Conservation (phyloP, 2,113 vertebrate species). For the Neotoma lepida region DNA sequence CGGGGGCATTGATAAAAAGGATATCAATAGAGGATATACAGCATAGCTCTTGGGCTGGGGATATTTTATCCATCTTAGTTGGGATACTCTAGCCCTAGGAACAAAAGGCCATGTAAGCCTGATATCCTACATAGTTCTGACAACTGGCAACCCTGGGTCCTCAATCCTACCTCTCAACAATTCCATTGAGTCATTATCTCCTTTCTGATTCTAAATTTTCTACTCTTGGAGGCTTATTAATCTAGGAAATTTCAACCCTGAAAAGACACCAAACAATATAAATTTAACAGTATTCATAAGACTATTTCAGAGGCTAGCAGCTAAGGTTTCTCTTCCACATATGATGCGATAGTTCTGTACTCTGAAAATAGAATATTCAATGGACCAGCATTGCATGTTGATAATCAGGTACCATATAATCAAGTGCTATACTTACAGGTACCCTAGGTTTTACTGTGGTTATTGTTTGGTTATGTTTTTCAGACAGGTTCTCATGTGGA, state of each 20-base stretch:
- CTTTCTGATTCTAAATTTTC: background rate
- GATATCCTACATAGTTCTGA: background rate
- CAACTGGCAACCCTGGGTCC: background rate
- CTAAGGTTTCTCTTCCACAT: background rate
- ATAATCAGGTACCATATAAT: background rate
- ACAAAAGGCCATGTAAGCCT: background rate
- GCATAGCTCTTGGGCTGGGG: background rate
- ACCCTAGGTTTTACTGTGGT: too few relatives aligned
- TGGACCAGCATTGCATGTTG: too few relatives aligned
- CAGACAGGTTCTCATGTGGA: too few relatives aligned
- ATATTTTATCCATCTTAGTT: background rate
- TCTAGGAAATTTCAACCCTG: background rate
- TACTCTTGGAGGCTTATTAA: background rate
- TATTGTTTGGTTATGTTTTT: background rate
- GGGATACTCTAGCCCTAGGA: background rate
- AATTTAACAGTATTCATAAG: background rate
- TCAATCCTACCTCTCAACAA: background rate
- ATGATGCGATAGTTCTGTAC: background rate
- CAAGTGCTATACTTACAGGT: background rate
- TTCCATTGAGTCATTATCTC: background rate
- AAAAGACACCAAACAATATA: constrained; percentile 2
- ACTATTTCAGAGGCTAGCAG: background rate
- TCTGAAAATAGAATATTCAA: background rate
- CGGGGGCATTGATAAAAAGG: background rate
- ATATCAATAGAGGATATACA: background rate